These are phyloP conservation scores for Lepidochitona cinerea DNA, from an alignment of 2,888 invertebrate species.

Conservation along the genomic window DNA sequence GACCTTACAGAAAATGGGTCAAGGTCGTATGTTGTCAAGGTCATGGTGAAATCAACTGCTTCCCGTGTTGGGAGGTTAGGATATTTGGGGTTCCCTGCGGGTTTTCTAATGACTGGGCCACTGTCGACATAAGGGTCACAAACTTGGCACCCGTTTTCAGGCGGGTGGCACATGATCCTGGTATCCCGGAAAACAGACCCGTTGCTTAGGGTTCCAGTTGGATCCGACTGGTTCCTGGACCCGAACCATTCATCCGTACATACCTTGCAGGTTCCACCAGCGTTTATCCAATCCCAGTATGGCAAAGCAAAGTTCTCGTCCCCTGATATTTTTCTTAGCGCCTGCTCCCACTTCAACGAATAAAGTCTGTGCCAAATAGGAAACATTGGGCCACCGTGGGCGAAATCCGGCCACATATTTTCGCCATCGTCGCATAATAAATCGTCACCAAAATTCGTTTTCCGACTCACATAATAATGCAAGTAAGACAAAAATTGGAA, in stretches of 20 bases:
- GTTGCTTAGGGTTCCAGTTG: not conserved
- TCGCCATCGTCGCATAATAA: not conserved
- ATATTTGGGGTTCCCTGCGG: not conserved
- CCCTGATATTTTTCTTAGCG: not conserved
- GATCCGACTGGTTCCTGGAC: not conserved
- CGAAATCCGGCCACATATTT: constrained; percentile 6
- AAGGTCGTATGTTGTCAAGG: not conserved
- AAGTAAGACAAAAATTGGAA: constrained; percentile 11
- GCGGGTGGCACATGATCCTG: not conserved
- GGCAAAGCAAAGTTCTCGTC: constrained; percentile 7
- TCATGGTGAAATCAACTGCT: not conserved
- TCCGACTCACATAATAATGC: constrained; percentile 13
- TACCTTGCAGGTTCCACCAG: not conserved
- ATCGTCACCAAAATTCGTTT: not conserved
- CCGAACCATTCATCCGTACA: constrained; percentile 10
- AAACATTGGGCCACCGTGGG: constrained; percentile 3
- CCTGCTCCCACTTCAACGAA: not conserved
- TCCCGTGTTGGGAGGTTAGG: not conserved
- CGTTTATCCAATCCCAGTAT: constrained; percentile 23
- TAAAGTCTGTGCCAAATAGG: not conserved
- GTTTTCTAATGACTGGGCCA: not conserved
- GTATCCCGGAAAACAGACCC: not conserved
- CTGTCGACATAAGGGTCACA: constrained; percentile 8
- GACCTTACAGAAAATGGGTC: not conserved
- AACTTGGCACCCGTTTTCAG: not conserved